These are phyloP conservation scores for Trididemnum clinides DNA, from an alignment of 23 tunicate species.

Conservation along the genomic window DNA sequence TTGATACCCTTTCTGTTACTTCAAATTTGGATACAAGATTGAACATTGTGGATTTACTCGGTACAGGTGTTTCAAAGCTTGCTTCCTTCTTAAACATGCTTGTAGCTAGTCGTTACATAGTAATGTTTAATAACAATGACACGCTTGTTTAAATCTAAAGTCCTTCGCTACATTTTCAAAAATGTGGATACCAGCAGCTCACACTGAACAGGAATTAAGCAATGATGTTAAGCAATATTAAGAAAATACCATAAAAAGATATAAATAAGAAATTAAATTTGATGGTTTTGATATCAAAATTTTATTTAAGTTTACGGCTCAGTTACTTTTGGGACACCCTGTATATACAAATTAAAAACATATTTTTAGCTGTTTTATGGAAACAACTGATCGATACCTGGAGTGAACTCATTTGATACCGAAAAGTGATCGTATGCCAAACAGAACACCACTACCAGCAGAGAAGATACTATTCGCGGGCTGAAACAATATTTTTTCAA, in stretches of 20 bases:
- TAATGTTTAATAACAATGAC: background rate
- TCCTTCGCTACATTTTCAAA: background rate
- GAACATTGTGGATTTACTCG: constrained; percentile 3
- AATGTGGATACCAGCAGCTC: background rate
- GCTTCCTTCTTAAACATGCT: background rate
- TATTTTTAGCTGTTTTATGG: too few species aligned
- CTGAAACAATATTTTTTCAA: too few species aligned
- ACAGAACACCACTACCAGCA: too few species aligned
- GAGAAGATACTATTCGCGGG: too few species aligned
- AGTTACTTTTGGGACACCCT: too few species aligned
- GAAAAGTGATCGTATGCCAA: too few species aligned
- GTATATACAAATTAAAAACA: too few species aligned
- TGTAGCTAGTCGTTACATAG: background rate
- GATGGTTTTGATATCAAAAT: too few species aligned
- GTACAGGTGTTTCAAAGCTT: background rate
- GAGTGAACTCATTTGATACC: too few species aligned
- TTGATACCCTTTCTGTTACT: background rate
- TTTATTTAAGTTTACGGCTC: too few species aligned
- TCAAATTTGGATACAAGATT: constrained; percentile 21
- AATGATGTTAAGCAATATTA: background rate
- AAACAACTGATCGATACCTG: too few species aligned
- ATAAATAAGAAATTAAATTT: background rate
- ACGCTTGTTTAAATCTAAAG: background rate
- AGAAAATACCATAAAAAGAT: background rate
- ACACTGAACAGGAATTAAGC: background rate